Base-by-base conservation (phyloP, 2,888 invertebrate genomes). In the Cryptocephalus primarius region DNA sequence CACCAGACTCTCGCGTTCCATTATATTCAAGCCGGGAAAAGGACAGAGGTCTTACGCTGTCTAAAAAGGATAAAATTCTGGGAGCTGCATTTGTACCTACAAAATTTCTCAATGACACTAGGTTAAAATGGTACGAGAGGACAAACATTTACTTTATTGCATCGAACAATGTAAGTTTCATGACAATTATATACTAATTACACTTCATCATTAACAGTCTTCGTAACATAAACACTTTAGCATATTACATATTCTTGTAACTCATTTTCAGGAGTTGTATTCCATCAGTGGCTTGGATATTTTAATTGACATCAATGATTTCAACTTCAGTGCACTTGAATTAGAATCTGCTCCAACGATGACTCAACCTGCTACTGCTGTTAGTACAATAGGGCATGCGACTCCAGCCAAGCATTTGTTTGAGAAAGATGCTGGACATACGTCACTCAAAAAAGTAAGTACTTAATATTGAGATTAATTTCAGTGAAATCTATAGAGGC, bases 81-180 rank as follows among this genome's bases (percentile, higher is more conserved):
- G 71, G 76, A 8, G 74, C 78, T 9, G 67, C 72, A 36, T 82
- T 83, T 70, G 67, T 79, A 43, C 82, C 82, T 1, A 71, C 74
- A 59, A 66, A 72, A 42, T 72, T 69, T 47, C 67, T 68, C 33
- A 71, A 70, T 33, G 67, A 73, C 51, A 44, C 51, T 9, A 66
- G 68, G 49, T 60, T 71, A 42, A 66, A 71, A 47, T 83, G 83
- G 83, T 78, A 78, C 60, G 71, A 75, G 50, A 72, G 75, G 47
- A 78, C 81, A 0, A 77, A 77, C 48, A 66, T 83, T 9, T 79
- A 74, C 60, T 78, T 82, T 58, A 70, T 83, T 42, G 77, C 77
- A 57, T 71, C 75, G 1, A 69, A 76, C 53, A 79, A 79, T 67
- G 80, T 80, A 64, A 58, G 64, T 36, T 22, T 22, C 6, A n/a